These are phyloP conservation scores for Andrena camellia DNA, from an alignment of 2,888 invertebrate species.

Conservation along the genomic window DNA sequence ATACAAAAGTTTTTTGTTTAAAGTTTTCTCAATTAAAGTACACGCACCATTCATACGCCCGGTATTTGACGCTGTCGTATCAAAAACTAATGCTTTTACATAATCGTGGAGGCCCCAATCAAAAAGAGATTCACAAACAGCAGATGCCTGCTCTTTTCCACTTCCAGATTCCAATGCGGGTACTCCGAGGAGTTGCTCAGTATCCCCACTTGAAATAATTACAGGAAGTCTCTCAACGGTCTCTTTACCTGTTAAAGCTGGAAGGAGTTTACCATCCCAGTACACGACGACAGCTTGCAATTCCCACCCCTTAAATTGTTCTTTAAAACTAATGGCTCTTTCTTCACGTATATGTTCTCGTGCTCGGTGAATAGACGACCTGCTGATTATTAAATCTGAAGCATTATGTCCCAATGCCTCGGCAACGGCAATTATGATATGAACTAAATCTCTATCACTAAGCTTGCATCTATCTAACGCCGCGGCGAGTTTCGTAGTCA, in stretches of 20 bases:
- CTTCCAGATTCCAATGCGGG: neutral
- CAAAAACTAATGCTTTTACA: neutral
- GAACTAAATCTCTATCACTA: slow-evolving; percentile 49
- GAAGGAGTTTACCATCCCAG: slow-evolving; percentile 13
- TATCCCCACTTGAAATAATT: slow-evolving; percentile 6
- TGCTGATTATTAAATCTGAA: slow-evolving; percentile 39
- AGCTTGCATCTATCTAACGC: slow-evolving; percentile 55
- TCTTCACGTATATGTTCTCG: slow-evolving; percentile 31
- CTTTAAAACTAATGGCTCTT: slow-evolving; percentile 21
- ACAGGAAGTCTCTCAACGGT: slow-evolving; percentile 1
- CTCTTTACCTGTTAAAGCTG: neutral
- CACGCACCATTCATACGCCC: neutral
- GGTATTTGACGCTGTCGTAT: slow-evolving; percentile 1
- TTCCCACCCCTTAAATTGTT: slow-evolving; percentile 2
- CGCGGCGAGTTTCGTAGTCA: slow-evolving; percentile 22
- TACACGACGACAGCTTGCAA: slow-evolving; percentile 7
- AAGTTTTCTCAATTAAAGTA: neutral
- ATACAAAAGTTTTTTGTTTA: neutral
- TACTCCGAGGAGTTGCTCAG: slow-evolving; percentile 2
- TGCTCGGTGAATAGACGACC: slow-evolving; percentile 30
- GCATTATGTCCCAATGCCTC: slow-evolving; percentile 46
- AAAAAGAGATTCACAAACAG: slow-evolving; percentile 4
- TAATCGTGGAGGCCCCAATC: slow-evolving; percentile 1
- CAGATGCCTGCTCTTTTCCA: slow-evolving; percentile 3
- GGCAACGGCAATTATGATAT: slow-evolving; percentile 40